Evolutionary conservation across 2,113 vertebrate genomes (phyloP).

Genomic region (Notarius lentiginosus): DNA sequence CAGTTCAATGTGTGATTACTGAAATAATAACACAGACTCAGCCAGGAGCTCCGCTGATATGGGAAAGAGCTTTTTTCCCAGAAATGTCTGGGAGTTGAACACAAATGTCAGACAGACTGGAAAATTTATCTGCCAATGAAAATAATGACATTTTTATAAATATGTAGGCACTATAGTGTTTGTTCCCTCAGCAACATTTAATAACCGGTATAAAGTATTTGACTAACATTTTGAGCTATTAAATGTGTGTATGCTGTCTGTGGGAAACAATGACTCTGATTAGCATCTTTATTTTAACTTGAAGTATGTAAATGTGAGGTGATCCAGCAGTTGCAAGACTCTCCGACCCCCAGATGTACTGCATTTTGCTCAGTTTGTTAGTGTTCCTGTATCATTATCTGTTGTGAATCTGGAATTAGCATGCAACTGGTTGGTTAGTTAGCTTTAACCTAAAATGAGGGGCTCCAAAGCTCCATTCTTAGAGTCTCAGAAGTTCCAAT

Average conservation of each 20-base stretch:
- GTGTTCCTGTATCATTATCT: not conserved
- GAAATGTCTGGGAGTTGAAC: slow-evolving; percentile 14
- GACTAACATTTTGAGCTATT: not conserved
- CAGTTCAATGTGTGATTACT: not conserved
- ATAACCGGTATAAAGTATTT: not conserved
- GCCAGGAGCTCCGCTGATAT: not conserved
- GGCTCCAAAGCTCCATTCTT: not conserved
- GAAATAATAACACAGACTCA: not conserved
- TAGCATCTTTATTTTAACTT: not conserved
- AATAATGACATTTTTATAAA: not conserved
- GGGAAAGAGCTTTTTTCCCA: not conserved
- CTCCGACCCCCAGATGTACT: not conserved
- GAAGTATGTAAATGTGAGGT: not conserved
- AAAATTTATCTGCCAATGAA: not conserved
- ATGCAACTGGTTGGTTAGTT: not conserved
- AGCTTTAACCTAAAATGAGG: not conserved
- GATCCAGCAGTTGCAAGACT: not conserved
- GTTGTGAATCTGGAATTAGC: not conserved
- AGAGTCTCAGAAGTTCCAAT: not conserved
- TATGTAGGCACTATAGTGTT: not conserved
- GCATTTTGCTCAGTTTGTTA: not conserved
- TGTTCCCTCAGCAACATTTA: not conserved
- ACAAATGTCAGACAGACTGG: not conserved
- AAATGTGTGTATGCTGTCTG: too few species aligned
- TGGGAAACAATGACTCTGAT: not conserved